Base-by-base conservation (phyloP, 2,888 invertebrate genomes). In the Pemphredon lugubris region DNA sequence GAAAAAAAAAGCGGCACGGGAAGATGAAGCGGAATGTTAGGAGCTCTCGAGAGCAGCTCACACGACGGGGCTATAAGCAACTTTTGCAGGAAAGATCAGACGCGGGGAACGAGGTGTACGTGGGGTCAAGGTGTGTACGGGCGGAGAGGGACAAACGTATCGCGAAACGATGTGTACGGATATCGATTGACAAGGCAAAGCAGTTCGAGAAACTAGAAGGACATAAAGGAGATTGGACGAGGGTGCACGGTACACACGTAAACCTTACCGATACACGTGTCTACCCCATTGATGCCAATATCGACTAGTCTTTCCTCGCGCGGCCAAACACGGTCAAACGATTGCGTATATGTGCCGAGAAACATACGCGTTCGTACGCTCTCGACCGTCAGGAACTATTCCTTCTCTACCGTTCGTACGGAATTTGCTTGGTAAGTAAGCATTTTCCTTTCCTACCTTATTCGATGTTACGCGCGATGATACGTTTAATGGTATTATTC, bases 181-280 rank as follows among this genome's bases (percentile, higher is more conserved):
- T 76, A 86, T 86, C 83, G 86, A 86, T 85, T 85, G 84, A 84
- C 83, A 81, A 76, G 82, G 80, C 72, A 75, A 84, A 78, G 83
- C 79, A 82, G 83, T 83, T 83, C 71, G 81, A 79, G 84, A 83
- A 86, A 86, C 82, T 82, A 66, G 79, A 50, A 78, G 82, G 81
- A 81, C 82, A 86, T 86, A 86, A 86, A 86, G 81, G 81, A 86
- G 85, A 86, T 86, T 86, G 86, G 84, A 86, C 83, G 83, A 79
- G 82, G 76, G 80, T 73, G 73, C 65, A 60, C 57, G 67, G 63
- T 45, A 75, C 67, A 72, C 75, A 63, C 81, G 76, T 82, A 81
- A 82, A 83, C 75, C 77, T 74, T 65, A 74, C 63, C 74, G 79
- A 59, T 76, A 63, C 65, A 66, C 63, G 58, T 81, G 68, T 70